Conservation (phyloP, 1,140 invertebrate genomes). For the Papilio polyxenes region DNA sequence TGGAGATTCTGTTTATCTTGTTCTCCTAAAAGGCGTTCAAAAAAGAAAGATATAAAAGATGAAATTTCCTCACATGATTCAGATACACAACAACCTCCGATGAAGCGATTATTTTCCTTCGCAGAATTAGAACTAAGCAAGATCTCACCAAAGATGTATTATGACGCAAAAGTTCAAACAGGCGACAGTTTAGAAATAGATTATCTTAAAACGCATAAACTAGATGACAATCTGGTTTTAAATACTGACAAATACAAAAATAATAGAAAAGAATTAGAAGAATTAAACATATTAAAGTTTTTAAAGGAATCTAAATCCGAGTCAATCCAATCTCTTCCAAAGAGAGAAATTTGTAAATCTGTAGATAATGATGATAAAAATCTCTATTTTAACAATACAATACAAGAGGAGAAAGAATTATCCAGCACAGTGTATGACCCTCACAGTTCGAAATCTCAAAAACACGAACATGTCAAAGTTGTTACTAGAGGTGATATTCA, state of each 20-base stretch:
- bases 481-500: slow-evolving; percentile 39
- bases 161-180: slow-evolving; percentile 62
- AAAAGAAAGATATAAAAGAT: slow-evolving; percentile 28
- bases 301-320: slow-evolving; percentile 42
- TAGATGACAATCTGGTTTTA: neutral
- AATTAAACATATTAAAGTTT: slow-evolving; percentile 50
- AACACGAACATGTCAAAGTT: slow-evolving; percentile 19
- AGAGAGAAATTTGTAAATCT: neutral
- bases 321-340: slow-evolving; percentile 31
- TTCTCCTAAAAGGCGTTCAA: slow-evolving; percentile 42
- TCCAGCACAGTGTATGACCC: slow-evolving; percentile 54
- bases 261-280: slow-evolving; percentile 37
- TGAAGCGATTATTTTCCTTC: slow-evolving; percentile 56
- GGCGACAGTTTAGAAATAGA: slow-evolving; percentile 59
- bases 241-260: neutral
- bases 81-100: slow-evolving; percentile 1
- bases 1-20: slow-evolving; percentile 39
- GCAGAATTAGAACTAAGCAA: slow-evolving; percentile 58
- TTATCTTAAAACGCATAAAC: slow-evolving; percentile 34
- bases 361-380: slow-evolving; percentile 27
- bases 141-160: slow-evolving; percentile 40
- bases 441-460: neutral
- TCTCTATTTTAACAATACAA: slow-evolving; percentile 7
- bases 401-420: slow-evolving; percentile 59
- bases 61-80: slow-evolving; percentile 13